Percentiles rank a stretch among this genome's conserved stretches.
phyloP scores from a whole-genome alignment of 2,113 vertebrate species.

The Mesitornis unicolor region DNA sequence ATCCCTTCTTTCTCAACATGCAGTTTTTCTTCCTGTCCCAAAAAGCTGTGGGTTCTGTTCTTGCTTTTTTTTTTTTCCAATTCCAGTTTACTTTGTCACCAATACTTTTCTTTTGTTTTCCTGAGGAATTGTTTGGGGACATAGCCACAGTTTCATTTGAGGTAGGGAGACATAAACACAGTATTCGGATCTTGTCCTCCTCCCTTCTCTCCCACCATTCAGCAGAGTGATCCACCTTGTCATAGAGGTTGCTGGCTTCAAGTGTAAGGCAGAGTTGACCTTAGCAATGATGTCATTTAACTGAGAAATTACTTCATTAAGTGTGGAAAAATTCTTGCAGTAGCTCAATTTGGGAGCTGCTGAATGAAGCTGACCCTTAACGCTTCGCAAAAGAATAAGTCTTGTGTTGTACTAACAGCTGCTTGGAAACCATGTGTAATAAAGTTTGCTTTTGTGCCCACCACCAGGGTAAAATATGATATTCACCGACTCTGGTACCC shows the following conservation, averaged over 20 bases:
- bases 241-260: neutral
- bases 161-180: neutral
- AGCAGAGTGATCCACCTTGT: neutral
- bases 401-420: constrained; percentile 62
- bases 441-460: constrained; percentile 53
- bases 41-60: constrained; percentile 51
- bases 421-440: constrained; percentile 56
- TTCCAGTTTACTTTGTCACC: constrained; percentile 18
- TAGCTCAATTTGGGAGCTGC: constrained; percentile 53
- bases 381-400: constrained; percentile 46
- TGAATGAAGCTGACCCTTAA: constrained; percentile 53
- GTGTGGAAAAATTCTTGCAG: constrained; percentile 33
- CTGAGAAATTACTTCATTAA: constrained; percentile 22
- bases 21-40: constrained; percentile 52
- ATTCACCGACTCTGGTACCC: neutral
- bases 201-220: neutral
- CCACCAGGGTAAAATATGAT: constrained; percentile 24
- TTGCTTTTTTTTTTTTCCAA: constrained; percentile 13
- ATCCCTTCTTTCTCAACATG: constrained; percentile 56
- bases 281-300: neutral
- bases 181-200: neutral
- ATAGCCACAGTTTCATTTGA: neutral
- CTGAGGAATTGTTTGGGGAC: neutral
- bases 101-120: neutral
- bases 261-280: neutral